Percentiles rank a stretch among this genome's conserved stretches.
These are phyloP conservation scores for Phaethon lepturus DNA, from an alignment of 2,113 vertebrate genomes.

Conservation along the genomic window DNA sequence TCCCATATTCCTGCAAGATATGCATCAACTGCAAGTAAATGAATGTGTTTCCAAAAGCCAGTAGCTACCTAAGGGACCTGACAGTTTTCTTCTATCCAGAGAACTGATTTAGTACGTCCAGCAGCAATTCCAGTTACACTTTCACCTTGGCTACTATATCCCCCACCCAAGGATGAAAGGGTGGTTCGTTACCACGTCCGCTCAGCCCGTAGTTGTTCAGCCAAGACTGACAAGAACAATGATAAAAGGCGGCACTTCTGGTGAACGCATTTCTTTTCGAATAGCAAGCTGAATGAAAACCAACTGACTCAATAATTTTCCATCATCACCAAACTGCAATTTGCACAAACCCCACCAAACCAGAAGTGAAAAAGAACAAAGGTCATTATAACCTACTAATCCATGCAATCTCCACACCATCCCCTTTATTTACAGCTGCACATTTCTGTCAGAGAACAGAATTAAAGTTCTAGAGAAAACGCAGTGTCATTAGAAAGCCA, in stretches of 20 bases:
- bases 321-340: neutral
- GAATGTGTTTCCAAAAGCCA: constrained; percentile 22
- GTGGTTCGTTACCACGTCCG: neutral
- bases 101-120: neutral
- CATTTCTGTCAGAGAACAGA: neutral
- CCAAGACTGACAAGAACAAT: neutral
- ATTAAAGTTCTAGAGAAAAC: neutral
- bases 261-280: neutral
- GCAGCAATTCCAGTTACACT: neutral
- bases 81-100: neutral
- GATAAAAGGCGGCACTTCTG: neutral
- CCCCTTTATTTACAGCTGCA: neutral
- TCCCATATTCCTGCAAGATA: constrained; percentile 30
- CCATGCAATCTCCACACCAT: neutral
- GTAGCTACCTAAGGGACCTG: constrained; percentile 7
- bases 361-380: neutral
- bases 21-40: constrained; percentile 23
- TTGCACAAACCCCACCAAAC: neutral
- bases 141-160: constrained; percentile 9
- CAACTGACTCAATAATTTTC: neutral
- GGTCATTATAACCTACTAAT: neutral
- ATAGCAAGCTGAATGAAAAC: neutral
- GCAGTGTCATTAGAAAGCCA: neutral
- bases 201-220: neutral
- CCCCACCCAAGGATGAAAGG: neutral